A percentile compares a stretch with the other conserved stretches of the same genome.
These are phyloP conservation scores for Myotis brandtii DNA, from an alignment of 2,113 vertebrate species.

Conservation along the genomic window DNA sequence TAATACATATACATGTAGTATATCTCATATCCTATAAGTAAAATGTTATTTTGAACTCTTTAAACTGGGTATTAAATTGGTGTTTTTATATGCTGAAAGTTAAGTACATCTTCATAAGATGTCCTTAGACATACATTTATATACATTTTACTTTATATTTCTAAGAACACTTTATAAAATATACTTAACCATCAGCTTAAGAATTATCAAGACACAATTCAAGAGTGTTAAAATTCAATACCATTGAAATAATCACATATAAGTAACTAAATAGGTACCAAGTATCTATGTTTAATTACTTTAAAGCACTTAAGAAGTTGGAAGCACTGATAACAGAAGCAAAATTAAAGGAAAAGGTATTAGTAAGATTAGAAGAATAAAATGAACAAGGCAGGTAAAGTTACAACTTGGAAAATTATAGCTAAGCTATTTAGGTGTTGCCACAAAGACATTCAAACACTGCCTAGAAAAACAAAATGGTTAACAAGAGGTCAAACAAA, in stretches of 20 bases:
- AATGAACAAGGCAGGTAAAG: conserved; percentile 8
- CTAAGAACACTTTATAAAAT: conserved; percentile 29
- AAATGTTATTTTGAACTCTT: conserved; percentile 50
- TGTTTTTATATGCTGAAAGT: conserved; percentile 36
- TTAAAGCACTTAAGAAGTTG: conserved; percentile 56
- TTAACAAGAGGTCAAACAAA: conserved; percentile 50
- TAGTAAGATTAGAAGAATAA: conserved; percentile 31
- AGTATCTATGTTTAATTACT: conserved; percentile 34
- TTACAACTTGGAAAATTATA: conserved; percentile 13
- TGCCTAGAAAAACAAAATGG: not conserved
- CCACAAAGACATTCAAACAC: not conserved
- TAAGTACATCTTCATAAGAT: conserved; percentile 30
- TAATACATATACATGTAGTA: not conserved
- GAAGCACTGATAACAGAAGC: conserved; percentile 48
- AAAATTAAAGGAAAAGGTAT: conserved; percentile 37
- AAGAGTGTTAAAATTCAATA: conserved; percentile 52
- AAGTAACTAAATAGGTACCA: conserved; percentile 11
- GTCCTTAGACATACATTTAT: conserved; percentile 17
- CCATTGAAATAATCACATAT: not conserved
- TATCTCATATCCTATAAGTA: not conserved
- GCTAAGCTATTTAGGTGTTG: conserved; percentile 2
- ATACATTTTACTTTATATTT: conserved; percentile 18
- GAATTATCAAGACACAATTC: conserved; percentile 40
- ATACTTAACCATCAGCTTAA: not conserved
- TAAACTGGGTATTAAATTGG: not conserved